Percentiles rank a stretch among this genome's conserved stretches.
These are phyloP conservation scores for Hoplodrina blanda DNA, from an alignment of 2,888 invertebrate species.

Conservation along the genomic window DNA sequence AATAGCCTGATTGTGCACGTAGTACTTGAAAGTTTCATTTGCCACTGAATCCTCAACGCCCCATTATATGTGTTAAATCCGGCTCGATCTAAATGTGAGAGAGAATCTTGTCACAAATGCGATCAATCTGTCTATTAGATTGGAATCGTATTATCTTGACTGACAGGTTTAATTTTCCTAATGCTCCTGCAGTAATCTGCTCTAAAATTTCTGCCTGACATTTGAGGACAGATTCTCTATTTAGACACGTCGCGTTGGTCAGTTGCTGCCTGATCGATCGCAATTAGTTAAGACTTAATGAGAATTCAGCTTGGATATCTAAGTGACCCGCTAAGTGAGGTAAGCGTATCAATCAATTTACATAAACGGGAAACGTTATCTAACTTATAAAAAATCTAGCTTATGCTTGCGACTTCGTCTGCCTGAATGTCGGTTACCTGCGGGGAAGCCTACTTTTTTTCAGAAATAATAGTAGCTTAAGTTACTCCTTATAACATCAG, in stretches of 20 bases:
- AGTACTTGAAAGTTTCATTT: too few relatives aligned
- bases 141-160: conserved; percentile 17
- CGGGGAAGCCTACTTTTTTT: too few relatives aligned
- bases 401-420: too few relatives aligned
- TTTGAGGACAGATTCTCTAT: conserved; percentile 18
- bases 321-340: conserved; percentile 14
- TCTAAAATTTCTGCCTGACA: conserved; percentile 14
- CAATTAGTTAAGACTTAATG: conserved; percentile 27
- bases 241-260: conserved; percentile 6
- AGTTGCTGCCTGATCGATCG: conserved; percentile 1
- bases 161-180: conserved; percentile 42
- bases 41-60: too few relatives aligned
- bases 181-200: conserved; percentile 19
- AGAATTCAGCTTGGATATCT: conserved; percentile 17
- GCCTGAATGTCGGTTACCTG: too few relatives aligned
- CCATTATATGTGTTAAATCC: too few relatives aligned
- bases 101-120: conserved; percentile 16
- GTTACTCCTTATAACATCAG: too few relatives aligned
- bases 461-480: too few relatives aligned
- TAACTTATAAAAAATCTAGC: conserved; percentile 35
- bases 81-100: conserved; percentile 11
- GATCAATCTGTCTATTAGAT: conserved; percentile 14
- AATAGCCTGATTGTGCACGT: too few relatives aligned
- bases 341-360: conserved; percentile 45
- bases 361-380: conserved; percentile 32